A percentile compares a stretch with the other conserved stretches of the same genome.
These are phyloP conservation scores for Heteromormyrus szaboi DNA, from an alignment of 2,797 vertebrate genomes.

Conservation along the genomic window DNA sequence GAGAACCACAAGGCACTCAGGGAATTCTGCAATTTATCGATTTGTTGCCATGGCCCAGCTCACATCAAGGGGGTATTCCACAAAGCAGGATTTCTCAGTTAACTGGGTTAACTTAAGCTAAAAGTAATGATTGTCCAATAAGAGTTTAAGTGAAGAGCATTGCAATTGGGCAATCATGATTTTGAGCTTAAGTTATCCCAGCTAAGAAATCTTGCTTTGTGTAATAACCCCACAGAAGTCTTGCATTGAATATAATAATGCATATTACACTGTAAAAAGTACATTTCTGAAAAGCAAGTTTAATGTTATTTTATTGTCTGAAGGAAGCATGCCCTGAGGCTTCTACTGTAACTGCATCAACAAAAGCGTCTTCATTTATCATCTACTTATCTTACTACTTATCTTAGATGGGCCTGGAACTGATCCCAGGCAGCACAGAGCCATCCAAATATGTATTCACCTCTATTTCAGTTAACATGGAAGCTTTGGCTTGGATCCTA, in stretches of 20 bases:
- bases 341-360: background rate
- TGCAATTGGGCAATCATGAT: background rate
- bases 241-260: background rate
- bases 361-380: background rate
- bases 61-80: background rate
- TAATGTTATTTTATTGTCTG: background rate
- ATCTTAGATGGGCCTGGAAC: background rate
- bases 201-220: background rate
- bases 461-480: background rate
- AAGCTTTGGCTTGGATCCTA: background rate
- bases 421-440: background rate
- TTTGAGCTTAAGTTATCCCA: background rate
- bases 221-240: background rate
- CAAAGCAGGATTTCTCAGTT: background rate
- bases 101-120: background rate
- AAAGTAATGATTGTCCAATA: background rate
- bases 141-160: background rate
- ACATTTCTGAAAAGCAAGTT: background rate
- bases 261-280: background rate
- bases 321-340: background rate
- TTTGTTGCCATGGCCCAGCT: background rate
- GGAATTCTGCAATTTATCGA: background rate
- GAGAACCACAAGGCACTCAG: background rate
- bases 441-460: background rate
- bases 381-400: background rate